phyloP scores from a whole-genome alignment of 2,113 vertebrate species.

The Ia io region DNA sequence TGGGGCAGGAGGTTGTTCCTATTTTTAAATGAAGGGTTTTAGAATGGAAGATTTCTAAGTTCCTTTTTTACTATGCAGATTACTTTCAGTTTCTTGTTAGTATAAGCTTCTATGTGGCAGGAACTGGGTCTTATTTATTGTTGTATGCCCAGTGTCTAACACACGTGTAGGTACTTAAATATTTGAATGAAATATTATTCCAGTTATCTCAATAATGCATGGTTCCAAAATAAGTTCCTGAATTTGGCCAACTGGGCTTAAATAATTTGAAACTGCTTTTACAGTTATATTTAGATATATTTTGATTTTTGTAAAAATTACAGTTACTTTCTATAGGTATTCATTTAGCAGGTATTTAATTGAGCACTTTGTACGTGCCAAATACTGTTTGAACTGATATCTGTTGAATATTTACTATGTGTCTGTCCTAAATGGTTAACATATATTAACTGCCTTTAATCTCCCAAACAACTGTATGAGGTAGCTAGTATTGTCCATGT shows the following conservation, averaged over 20 bases:
- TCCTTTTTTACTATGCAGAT: conserved; percentile 29
- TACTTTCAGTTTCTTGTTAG: conserved; percentile 2
- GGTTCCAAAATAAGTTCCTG: not conserved
- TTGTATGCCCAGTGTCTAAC: not conserved
- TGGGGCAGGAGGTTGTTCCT: not conserved
- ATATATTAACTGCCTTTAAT: not conserved
- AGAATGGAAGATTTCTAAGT: not conserved
- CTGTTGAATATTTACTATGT: not conserved
- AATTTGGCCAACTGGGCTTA: not conserved
- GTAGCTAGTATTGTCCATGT: not conserved
- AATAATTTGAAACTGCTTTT: conserved; percentile 33
- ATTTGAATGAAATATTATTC: conserved; percentile 15
- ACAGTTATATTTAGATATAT: not conserved
- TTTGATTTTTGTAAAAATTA: not conserved
- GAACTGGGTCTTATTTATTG: not conserved
- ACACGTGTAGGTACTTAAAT: not conserved
- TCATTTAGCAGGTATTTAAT: not conserved
- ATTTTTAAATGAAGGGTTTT: not conserved
- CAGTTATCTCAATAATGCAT: not conserved
- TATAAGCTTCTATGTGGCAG: not conserved
- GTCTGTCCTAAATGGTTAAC: not conserved
- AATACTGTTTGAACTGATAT: not conserved
- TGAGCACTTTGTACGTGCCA: not conserved
- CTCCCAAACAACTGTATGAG: not conserved
- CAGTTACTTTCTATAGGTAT: not conserved